Percentiles rank a stretch among this genome's conserved stretches.
Evolutionary conservation across 2,888 invertebrate genomes (phyloP).

Genomic region (Tolmerus cingulatus): DNA sequence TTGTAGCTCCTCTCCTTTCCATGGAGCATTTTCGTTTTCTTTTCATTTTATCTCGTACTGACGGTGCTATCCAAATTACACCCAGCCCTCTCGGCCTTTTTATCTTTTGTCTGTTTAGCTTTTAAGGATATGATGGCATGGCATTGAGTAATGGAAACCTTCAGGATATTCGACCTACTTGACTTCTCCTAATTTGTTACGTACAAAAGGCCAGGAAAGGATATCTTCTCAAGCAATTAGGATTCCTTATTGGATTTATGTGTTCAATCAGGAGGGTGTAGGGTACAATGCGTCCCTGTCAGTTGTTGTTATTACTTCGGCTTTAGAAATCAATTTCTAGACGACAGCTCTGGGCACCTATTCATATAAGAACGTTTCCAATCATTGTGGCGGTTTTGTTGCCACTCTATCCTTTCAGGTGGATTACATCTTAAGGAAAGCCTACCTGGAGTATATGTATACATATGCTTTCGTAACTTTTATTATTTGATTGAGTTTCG

Average conservation of each 20-base stretch:
- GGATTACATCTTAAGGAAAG: background rate
- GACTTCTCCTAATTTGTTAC: constrained; percentile 35
- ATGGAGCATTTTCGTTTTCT: background rate
- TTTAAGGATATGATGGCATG: constrained; percentile 28
- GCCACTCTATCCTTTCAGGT: background rate
- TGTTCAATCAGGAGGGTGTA: background rate
- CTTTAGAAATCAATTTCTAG: background rate
- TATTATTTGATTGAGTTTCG: background rate
- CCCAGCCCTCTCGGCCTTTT: constrained; percentile 19
- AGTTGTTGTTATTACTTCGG: background rate
- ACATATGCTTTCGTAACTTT: background rate
- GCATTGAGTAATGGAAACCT: constrained; percentile 40
- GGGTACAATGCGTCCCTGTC: background rate
- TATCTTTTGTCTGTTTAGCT: constrained; percentile 27
- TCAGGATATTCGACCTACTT: constrained; percentile 31
- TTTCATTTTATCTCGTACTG: constrained; percentile 23
- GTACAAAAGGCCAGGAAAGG: constrained; percentile 31
- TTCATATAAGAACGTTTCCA: background rate
- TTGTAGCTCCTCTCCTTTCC: background rate
- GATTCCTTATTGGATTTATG: constrained; percentile 23
- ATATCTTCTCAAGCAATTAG: constrained; percentile 36
- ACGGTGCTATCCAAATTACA: constrained; percentile 34
- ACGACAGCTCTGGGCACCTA: background rate
- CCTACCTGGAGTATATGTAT: background rate
- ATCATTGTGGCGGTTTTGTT: background rate